Evolutionary conservation across 2,797 vertebrate genomes (phyloP).

Genomic region (Coccyzus lansbergi): DNA sequence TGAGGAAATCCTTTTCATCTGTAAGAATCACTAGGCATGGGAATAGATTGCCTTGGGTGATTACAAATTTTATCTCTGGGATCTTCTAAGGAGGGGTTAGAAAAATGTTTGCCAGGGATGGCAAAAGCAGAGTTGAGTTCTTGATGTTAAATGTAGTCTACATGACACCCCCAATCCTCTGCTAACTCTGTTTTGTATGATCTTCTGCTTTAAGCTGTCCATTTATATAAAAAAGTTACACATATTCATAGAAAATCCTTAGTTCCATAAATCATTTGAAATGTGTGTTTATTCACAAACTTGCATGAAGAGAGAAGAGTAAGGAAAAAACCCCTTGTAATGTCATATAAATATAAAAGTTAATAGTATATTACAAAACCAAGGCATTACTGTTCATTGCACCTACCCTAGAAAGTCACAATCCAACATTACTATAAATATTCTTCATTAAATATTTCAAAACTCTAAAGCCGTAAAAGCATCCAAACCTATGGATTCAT

Average conservation of each 20-base stretch:
- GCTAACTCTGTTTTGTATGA: background rate
- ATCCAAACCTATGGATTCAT: background rate
- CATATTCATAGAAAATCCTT: background rate
- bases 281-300: background rate
- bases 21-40: background rate
- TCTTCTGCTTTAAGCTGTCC: background rate
- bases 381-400: background rate
- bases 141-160: background rate
- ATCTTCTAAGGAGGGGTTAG: background rate
- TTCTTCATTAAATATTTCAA: background rate
- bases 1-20: constrained; percentile 21
- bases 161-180: background rate
- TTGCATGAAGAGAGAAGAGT: background rate
- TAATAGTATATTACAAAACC: background rate
- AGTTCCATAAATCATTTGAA: background rate
- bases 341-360: background rate
- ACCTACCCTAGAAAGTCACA: background rate
- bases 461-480: background rate
- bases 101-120: background rate
- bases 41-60: constrained; percentile 13
- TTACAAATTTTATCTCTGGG: background rate
- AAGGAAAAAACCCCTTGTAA: background rate
- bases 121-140: background rate
- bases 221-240: background rate
- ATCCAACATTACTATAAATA: background rate